Conservation (phyloP, 2,888 invertebrate genomes). For the Xanthia togata region DNA sequence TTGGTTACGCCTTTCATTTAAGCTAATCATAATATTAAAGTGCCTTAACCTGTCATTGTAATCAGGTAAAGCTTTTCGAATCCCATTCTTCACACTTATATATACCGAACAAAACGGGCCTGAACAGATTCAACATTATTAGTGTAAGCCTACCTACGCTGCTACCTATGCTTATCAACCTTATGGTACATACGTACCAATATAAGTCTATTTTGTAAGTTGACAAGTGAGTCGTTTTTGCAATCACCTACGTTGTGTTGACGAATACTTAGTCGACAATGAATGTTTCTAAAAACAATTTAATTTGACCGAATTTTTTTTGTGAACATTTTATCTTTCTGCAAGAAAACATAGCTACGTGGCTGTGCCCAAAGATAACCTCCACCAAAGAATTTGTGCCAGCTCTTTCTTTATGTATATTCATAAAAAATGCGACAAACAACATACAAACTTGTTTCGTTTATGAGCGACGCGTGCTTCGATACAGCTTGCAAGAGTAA, state of each 20-base stretch:
- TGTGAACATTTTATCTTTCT: neutral
- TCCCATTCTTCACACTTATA: too few species aligned
- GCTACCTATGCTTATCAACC: too few species aligned
- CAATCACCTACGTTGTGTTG: neutral
- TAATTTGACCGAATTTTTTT: too few species aligned
- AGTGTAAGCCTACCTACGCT: too few species aligned
- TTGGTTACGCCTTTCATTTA: too few species aligned
- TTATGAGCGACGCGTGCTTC: constrained; percentile 51
- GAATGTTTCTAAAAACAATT: neutral
- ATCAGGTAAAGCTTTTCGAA: too few species aligned
- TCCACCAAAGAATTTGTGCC: neutral
- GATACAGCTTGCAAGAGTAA: constrained; percentile 20
- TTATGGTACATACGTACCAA: too few species aligned
- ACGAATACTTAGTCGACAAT: neutral
- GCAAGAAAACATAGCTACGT: neutral
- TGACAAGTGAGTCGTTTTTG: neutral
- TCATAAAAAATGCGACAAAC: constrained; percentile 45
- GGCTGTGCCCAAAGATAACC: neutral
- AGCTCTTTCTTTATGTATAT: constrained; percentile 35
- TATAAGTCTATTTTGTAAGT: neutral
- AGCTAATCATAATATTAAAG: too few species aligned
- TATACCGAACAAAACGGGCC: too few species aligned
- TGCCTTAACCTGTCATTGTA: too few species aligned
- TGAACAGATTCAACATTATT: too few species aligned
- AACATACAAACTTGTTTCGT: constrained; percentile 21